A percentile compares a stretch with the other conserved stretches of the same genome.
Conservation (phyloP, 1,140 invertebrate genomes). For the Argopecten irradians region DNA sequence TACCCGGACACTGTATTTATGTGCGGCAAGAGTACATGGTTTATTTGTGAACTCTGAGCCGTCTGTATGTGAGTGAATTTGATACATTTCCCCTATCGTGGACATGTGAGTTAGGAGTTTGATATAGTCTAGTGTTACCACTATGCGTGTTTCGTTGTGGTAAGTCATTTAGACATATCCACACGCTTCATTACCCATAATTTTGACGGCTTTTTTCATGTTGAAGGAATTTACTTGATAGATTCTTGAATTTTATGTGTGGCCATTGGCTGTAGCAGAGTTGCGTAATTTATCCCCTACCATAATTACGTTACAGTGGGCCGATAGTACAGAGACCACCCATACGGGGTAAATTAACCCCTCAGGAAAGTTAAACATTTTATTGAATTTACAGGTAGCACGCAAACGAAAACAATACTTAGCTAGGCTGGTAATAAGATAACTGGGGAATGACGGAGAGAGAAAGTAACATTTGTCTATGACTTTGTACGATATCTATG, state of each 20-base stretch:
- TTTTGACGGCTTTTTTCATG: slow-evolving; percentile 21
- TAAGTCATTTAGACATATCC: slow-evolving; percentile 22
- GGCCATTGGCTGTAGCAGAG: background rate
- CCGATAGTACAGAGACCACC: background rate
- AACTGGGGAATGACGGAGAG: background rate
- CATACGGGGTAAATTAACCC: slow-evolving; percentile 5
- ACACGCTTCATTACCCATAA: background rate
- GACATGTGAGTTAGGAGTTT: slow-evolving; percentile 16
- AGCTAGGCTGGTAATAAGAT: background rate
- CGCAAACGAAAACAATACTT: slow-evolving; percentile 10
- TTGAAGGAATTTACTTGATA: slow-evolving; percentile 18
- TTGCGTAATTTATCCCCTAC: slow-evolving; percentile 16
- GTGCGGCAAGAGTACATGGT: background rate
- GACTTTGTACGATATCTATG: background rate
- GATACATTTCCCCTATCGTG: slow-evolving; percentile 16
- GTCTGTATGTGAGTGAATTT: background rate
- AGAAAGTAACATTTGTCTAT: background rate
- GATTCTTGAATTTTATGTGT: slow-evolving; percentile 12
- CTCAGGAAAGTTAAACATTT: background rate
- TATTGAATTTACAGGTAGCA: slow-evolving; percentile 8
- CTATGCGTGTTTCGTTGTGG: slow-evolving; percentile 12
- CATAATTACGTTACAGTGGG: slow-evolving; percentile 16
- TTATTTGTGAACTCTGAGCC: background rate
- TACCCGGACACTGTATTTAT: background rate
- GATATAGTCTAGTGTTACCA: slow-evolving; percentile 17